Evolutionary conservation across 2,888 invertebrate species (phyloP).

Genomic region (Mamestra brassicae): DNA sequence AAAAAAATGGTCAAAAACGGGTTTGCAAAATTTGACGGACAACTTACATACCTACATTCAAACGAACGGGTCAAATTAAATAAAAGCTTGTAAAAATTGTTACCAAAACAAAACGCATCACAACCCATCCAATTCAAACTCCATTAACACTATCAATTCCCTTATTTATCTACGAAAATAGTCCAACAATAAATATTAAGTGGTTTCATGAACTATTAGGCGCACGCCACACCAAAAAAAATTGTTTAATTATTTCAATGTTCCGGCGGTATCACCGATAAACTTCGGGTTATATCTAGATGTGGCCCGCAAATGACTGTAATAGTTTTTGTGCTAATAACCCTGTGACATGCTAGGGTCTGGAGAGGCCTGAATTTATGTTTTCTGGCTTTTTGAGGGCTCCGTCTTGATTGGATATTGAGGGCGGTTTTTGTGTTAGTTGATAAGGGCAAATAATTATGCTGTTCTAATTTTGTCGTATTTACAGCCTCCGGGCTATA

Average conservation of each 20-base stretch:
- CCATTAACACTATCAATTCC: constrained; percentile 45
- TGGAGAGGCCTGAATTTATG: constrained; percentile 53
- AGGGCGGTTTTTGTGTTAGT: constrained; percentile 1
- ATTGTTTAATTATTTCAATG: constrained; percentile 79
- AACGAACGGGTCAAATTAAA: no score
- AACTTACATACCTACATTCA: no score
- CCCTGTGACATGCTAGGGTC: constrained; percentile 75
- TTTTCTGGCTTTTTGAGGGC: constrained; percentile 21
- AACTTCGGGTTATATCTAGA: constrained; percentile 76
- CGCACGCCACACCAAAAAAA: constrained; percentile 71
- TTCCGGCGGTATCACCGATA: constrained; percentile 75
- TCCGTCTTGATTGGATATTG: constrained; percentile 6
- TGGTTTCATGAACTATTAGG: constrained; percentile 65
- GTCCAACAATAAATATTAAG: constrained; percentile 63
- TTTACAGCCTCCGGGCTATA: no score
- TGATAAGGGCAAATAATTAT: no score
- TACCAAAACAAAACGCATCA: not conserved
- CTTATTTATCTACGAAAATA: constrained; percentile 47
- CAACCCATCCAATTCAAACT: constrained; percentile 26
- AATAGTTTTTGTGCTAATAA: constrained; percentile 84
- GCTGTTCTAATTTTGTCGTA: no score
- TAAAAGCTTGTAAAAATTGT: no score
- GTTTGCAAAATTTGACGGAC: no score
- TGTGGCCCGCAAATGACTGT: constrained; percentile 84
- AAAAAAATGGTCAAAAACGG: no score